Conservation (phyloP, 2,797 vertebrate species). For the Amphiprion clarkii region DNA sequence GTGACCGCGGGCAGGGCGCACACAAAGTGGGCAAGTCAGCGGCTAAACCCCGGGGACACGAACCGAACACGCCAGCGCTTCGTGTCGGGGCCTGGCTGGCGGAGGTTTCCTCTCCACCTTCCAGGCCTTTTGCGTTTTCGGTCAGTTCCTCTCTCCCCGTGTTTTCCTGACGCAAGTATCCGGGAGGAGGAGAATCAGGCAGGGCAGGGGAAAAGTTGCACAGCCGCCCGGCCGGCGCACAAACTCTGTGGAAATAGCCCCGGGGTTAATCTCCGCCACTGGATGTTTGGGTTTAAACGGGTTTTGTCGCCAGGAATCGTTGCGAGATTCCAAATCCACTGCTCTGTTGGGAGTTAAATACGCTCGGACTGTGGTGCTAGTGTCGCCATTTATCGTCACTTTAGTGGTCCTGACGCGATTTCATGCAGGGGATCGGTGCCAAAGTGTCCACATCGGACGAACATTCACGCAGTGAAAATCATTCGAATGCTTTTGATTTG, state of each 20-base stretch:
- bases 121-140: constrained; percentile 65
- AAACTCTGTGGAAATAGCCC: constrained; percentile 24
- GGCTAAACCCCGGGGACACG: background rate
- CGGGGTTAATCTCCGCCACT: background rate
- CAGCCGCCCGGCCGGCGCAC: constrained; percentile 15
- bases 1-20: constrained; percentile 16
- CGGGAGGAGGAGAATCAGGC: constrained; percentile 68
- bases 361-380: background rate
- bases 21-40: background rate
- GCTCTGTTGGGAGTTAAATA: background rate
- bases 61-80: constrained; percentile 12
- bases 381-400: constrained; percentile 17
- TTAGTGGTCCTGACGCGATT: background rate
- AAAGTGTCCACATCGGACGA: background rate
- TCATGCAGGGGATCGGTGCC: background rate
- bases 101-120: constrained; percentile 45
- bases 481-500: constrained; percentile 12
- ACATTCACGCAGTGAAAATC: background rate
- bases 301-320: background rate
- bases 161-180: constrained; percentile 78
- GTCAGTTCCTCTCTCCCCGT: constrained; percentile 71
- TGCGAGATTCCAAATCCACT: no score
- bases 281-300: background rate
- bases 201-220: constrained; percentile 73
- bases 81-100: constrained; percentile 33